Evolutionary conservation across 2,888 invertebrate species (phyloP), one percentile per base, ranked within the genome.

Genomic region (Pheosia tremula): DNA sequence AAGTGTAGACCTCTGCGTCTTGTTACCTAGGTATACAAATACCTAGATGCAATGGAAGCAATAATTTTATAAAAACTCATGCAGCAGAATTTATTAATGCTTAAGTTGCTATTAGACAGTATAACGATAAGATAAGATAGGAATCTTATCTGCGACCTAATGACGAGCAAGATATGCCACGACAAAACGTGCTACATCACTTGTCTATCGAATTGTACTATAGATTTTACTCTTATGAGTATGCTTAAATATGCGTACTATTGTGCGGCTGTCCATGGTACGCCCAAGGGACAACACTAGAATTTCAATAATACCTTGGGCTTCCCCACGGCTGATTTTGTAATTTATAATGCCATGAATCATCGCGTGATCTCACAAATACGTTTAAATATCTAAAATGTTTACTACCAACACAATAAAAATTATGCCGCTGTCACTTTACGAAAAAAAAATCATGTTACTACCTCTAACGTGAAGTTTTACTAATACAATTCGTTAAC

Each of bases 261-360:
- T 65, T 64, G 63, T 71, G 64, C 58, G 24, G 2, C 61, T 62
- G 60, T 56, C 60, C 54, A 47, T 52, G 63, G 58, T 66, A 62
- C 60, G 53, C 58, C 71, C 57, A 37, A 62, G 77, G 71, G 67
- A 84, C 85, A 74, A 66, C 66, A 66, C 57, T 72, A 73, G 91
- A 89, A 90, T 91, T 81, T 71, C 81, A 91, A 91, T 88, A 64
- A 78, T 65, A 62, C 67, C 66, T 66, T 68, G 89, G 89, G 83
- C 82, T 89, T 90, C 85, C 90, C 91, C 87, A 80, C 70, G 66
- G 57, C 50, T 58, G 67, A 65, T 62, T 68, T 67, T 68, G 64
- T 68, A 67, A 69, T 69, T 62, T 73, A 67, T 67, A 61, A 50
- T 67, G 62, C 58, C 59, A 57, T 79, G 78, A 79, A 61, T 79